Evolutionary conservation across 1,140 invertebrate genomes (phyloP).

Genomic region (Mylabris phalerata): DNA sequence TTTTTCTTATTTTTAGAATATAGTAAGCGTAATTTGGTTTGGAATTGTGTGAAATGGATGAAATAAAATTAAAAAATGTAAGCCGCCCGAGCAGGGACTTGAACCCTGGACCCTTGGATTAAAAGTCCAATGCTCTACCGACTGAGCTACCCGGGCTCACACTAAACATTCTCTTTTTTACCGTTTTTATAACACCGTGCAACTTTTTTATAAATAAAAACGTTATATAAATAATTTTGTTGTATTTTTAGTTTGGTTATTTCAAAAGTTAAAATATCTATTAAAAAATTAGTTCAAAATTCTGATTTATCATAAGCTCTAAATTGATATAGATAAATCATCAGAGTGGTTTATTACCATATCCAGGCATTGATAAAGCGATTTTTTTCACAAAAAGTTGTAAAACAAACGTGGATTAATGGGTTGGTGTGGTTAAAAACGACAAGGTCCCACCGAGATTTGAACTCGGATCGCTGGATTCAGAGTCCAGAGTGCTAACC

Average conservation of each 20-base stretch:
- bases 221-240: no score
- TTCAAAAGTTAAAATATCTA: no score
- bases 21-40: no score
- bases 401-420: background rate
- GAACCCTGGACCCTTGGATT: slow-evolving; percentile 73
- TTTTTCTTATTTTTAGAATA: no score
- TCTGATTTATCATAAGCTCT: no score
- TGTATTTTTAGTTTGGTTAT: no score
- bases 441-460: slow-evolving; percentile 39
- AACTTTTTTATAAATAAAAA: no score
- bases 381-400: background rate
- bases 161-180: background rate
- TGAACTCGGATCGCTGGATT: slow-evolving; percentile 42
- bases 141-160: slow-evolving; percentile 66
- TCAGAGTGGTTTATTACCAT: no score
- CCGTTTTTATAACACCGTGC: background rate
- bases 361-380: no score
- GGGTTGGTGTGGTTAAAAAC: background rate
- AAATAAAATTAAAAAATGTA: background rate
- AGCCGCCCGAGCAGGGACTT: slow-evolving; percentile 68
- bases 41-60: background rate
- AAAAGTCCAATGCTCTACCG: slow-evolving; percentile 73
- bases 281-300: no score
- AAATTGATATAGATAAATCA: no score
- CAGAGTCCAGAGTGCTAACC: slow-evolving; percentile 42